Evolutionary conservation across 2,797 vertebrate species (phyloP).

Genomic region (Clamator glandarius): DNA sequence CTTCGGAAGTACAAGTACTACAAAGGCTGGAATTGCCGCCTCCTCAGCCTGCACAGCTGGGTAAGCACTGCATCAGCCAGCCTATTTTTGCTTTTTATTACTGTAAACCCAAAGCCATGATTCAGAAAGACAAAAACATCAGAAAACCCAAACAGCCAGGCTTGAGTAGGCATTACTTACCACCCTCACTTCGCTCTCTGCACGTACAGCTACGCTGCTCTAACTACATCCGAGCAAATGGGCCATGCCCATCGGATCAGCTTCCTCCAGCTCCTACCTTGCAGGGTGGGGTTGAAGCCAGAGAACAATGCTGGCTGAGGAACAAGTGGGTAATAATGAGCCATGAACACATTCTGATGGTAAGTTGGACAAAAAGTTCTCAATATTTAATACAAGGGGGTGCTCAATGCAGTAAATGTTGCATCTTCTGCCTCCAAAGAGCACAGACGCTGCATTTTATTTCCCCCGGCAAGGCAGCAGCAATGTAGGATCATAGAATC

Average conservation of each 20-base stretch:
- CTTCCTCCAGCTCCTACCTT: slow-evolving; percentile 27
- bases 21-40: background rate
- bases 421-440: background rate
- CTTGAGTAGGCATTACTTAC: background rate
- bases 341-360: background rate
- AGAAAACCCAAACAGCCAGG: background rate
- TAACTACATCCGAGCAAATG: background rate
- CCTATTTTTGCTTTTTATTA: background rate
- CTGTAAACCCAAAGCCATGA: background rate
- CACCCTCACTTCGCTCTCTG: background rate
- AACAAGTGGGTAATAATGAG: background rate
- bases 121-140: background rate
- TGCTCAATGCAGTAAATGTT: accelerated
- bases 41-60: background rate
- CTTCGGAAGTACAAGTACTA: background rate
- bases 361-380: accelerated
- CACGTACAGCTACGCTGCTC: background rate
- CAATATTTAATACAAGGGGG: accelerated
- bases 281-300: background rate
- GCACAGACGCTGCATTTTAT: background rate
- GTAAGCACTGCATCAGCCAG: background rate
- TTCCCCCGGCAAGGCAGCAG: background rate
- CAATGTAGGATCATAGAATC: background rate
- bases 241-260: background rate
- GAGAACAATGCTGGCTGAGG: slow-evolving; percentile 20